These are phyloP conservation scores for Podocnemis expansa DNA, from an alignment of 2,113 vertebrate genomes.

Conservation along the genomic window DNA sequence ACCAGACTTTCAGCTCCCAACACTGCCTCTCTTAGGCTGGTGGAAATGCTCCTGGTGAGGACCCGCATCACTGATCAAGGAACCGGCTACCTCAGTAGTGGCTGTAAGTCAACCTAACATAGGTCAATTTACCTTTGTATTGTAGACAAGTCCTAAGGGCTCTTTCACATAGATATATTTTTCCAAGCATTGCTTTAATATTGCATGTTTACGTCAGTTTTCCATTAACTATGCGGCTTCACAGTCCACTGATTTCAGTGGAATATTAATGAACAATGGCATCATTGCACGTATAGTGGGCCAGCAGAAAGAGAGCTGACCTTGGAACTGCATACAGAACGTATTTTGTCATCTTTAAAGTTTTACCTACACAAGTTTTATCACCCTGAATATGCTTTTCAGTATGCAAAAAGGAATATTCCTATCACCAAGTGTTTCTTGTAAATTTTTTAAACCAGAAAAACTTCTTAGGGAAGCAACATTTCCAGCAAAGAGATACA, in stretches of 20 bases:
- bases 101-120: too few species aligned
- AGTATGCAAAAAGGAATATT: conserved; percentile 29
- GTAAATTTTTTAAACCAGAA: conserved; percentile 18
- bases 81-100: too few species aligned
- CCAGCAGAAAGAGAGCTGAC: neutral
- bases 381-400: conserved; percentile 53
- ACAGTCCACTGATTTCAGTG: neutral
- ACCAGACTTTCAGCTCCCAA: too few species aligned
- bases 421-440: conserved; percentile 28
- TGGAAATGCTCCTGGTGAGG: too few species aligned
- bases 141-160: neutral
- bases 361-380: neutral
- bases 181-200: neutral
- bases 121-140: too few species aligned
- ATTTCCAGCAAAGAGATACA: neutral
- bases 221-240: neutral
- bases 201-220: neutral
- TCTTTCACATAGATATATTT: neutral
- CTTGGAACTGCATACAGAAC: neutral
- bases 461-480: neutral
- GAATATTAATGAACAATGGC: neutral
- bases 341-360: conserved; percentile 36
- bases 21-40: too few species aligned
- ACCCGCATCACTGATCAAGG: too few species aligned
- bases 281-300: neutral